These are phyloP conservation scores for Hyles euphorbiae DNA, from an alignment of 1,140 invertebrate genomes.

Conservation along the genomic window DNA sequence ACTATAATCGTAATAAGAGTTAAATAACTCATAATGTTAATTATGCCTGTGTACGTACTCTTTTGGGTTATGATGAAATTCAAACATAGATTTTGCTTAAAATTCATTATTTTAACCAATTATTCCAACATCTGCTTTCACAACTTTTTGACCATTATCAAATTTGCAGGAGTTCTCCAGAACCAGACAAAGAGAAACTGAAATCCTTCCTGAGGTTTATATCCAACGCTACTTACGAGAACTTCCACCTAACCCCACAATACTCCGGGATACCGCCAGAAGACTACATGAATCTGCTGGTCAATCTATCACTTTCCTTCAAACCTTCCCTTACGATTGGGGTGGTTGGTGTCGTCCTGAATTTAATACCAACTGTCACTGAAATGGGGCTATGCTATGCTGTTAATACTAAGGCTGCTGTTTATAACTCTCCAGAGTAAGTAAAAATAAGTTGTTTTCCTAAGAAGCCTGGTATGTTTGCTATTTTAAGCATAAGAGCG, in stretches of 20 bases:
- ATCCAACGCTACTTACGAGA: slow-evolving; percentile 76
- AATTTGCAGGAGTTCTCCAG: slow-evolving; percentile 46
- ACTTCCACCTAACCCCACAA: slow-evolving; percentile 73
- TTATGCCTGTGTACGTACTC: too few relatives aligned
- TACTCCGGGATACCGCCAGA: slow-evolving; percentile 69
- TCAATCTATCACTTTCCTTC: slow-evolving; percentile 75
- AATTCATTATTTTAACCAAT: too few relatives aligned
- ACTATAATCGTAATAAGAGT: too few relatives aligned
- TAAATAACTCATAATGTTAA: too few relatives aligned
- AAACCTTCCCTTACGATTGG: slow-evolving; percentile 76
- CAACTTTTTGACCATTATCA: too few relatives aligned
- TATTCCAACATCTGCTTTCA: too few relatives aligned
- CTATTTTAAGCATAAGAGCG: slow-evolving; percentile 1
- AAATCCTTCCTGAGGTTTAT: slow-evolving; percentile 74
- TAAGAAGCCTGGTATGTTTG: too few relatives aligned
- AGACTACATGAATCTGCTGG: slow-evolving; percentile 75
- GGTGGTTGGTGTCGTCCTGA: slow-evolving; percentile 65
- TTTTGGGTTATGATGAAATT: too few relatives aligned
- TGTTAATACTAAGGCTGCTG: slow-evolving; percentile 79
- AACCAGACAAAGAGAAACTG: slow-evolving; percentile 70
- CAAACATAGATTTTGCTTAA: too few relatives aligned
- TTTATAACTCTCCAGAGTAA: slow-evolving; percentile 79
- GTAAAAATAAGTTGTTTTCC: too few relatives aligned
- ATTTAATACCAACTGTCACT: slow-evolving; percentile 76
- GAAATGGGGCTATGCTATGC: slow-evolving; percentile 82